Evolutionary conservation across 1,140 invertebrate genomes (phyloP), one percentile per base, ranked within the genome.

Genomic region (Trialeurodes vaporariorum): DNA sequence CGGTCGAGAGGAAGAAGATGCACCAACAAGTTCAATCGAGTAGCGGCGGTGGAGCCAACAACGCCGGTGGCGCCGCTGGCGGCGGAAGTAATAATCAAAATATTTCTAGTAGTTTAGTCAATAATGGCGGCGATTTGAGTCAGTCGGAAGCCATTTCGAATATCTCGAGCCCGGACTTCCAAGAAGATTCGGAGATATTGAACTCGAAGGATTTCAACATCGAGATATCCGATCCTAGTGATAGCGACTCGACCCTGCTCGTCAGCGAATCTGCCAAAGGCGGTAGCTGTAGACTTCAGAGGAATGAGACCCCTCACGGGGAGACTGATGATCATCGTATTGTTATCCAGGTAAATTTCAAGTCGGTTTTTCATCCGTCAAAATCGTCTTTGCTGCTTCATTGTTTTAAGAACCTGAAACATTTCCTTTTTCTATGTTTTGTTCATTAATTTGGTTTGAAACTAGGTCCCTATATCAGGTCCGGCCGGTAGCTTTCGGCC

Each of bases 121-220:
- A 63, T 68, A 67, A 67, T 23, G 59, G 27, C 59, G 34, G 49
- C 40, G 66, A 67, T 26, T 23, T 62, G 17, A 70, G 61, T 65
- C 70, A 49, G 63, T n/a, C 64, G 60, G 68, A 27, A 79, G 90
- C 88, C 12, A 86, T 92, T 72, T 91, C 89, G 69, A 92, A 92
- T 79, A 91, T 92, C 78, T 90, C 88, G 70, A 91, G 89, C 81
- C 90, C 89, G 34, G 90, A 92, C 78, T 92, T 90, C 78, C 89
- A 90, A 79, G 90, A 92, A 75, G 82, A 82, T 9, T 82, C 86
- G 70, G 84, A 84, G 70, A 83, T 85, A 68, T 77, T 85, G 13
- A 85, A 86, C 68, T 83, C 86, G 17, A 82, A 86, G 69, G 87
- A 87, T 70, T 81, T 88, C 63, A 67, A 73, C 40, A 91, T 92